Conservation (phyloP, 2,888 invertebrate species). For the Phaonia tiefii region DNA sequence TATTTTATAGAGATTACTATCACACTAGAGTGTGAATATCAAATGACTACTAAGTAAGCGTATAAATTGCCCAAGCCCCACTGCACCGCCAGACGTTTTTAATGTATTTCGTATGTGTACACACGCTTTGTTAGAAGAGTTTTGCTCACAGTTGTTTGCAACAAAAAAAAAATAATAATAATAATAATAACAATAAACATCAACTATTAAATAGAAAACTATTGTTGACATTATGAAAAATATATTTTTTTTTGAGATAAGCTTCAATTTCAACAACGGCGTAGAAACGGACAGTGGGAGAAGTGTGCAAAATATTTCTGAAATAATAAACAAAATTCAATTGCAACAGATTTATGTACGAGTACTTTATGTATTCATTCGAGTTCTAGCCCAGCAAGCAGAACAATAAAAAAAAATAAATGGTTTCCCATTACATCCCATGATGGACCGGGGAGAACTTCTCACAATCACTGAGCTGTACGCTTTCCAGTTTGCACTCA, state of each 20-base stretch:
- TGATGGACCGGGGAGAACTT: no score
- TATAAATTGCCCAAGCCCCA: constrained; percentile 23
- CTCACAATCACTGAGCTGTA: no score
- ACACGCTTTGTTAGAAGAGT: constrained; percentile 27
- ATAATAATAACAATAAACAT: constrained; percentile 39
- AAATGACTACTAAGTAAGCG: constrained; percentile 32
- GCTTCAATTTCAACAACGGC: background rate
- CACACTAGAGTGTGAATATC: constrained; percentile 57
- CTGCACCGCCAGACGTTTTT: constrained; percentile 60
- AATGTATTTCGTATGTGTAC: constrained; percentile 4
- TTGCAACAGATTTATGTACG: no score
- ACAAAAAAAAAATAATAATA: constrained; percentile 48
- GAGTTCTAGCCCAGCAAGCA: no score
- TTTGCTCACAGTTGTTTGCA: constrained; percentile 40
- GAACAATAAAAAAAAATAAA: no score
- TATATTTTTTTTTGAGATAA: constrained; percentile 18
- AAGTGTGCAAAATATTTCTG: no score
- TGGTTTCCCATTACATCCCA: no score
- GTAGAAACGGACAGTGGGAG: background rate
- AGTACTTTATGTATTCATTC: no score
- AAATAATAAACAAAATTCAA: no score
- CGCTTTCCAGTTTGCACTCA: no score
- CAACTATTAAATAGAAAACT: constrained; percentile 23
- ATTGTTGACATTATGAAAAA: background rate
- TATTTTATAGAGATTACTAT: constrained; percentile 24